These are phyloP conservation scores for Venustaconcha ellipsiformis DNA, from an alignment of 1,140 invertebrate genomes.

Conservation along the genomic window DNA sequence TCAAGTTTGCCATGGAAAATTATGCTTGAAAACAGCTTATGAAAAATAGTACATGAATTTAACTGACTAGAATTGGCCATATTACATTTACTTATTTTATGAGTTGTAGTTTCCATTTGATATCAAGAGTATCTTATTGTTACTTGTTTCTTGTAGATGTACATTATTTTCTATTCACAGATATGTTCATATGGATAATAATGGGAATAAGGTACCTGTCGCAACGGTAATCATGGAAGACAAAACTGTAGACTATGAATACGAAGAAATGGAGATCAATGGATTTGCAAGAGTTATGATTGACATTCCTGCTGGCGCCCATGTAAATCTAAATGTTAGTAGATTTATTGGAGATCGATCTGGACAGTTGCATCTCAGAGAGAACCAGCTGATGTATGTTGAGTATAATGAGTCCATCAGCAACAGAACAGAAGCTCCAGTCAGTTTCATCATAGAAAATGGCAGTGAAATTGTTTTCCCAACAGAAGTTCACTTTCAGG, in stretches of 20 bases:
- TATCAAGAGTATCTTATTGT: no score
- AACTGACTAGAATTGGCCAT: no score
- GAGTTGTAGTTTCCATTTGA: no score
- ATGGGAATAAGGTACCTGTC: conserved; percentile 40
- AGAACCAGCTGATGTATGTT: conserved; percentile 42
- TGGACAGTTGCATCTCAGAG: conserved; percentile 51
- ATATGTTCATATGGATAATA: conserved; percentile 55
- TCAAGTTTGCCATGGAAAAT: no score
- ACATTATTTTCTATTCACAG: conserved; percentile 4
- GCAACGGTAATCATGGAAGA: conserved; percentile 53
- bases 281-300: conserved; percentile 47
- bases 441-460: conserved; percentile 56
- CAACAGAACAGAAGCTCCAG: conserved; percentile 56
- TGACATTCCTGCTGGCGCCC: conserved; percentile 35
- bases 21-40: no score
- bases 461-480: conserved; percentile 52
- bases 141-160: no score
- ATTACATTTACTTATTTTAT: no score
- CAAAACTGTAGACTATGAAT: conserved; percentile 46
- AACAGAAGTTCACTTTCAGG: conserved; percentile 55
- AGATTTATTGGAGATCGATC: conserved; percentile 52
- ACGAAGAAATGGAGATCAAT: conserved; percentile 52
- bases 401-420: conserved; percentile 55
- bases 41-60: no score
- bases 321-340: conserved; percentile 42